Conservation (phyloP, 2,888 invertebrate genomes). For the Cephus rjabovi region DNA sequence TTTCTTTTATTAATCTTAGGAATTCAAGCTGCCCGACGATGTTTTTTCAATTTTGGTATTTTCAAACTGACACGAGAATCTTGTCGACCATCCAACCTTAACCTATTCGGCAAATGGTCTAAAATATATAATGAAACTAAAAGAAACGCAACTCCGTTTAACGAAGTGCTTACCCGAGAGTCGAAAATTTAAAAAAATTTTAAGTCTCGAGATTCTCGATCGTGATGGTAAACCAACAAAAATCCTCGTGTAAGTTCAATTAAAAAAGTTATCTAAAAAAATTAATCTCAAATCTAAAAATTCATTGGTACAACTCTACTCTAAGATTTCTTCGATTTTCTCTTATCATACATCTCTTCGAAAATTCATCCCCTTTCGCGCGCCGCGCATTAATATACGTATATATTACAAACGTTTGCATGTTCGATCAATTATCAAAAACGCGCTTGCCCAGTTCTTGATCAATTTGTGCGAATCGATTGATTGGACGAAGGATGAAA, state of each 20-base stretch:
- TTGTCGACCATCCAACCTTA: background rate
- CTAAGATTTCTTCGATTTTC: background rate
- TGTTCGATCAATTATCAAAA: background rate
- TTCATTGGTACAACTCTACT: background rate
- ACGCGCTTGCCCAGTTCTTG: background rate
- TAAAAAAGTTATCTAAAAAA: background rate
- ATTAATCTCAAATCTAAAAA: background rate
- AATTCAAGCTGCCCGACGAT: conserved; percentile 47
- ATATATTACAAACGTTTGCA: background rate
- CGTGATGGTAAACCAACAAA: background rate
- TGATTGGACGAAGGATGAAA: background rate
- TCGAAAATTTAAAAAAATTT: background rate
- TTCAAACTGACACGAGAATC: background rate
- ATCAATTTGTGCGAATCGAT: background rate
- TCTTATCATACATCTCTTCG: background rate
- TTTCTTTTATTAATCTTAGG: conserved; percentile 23
- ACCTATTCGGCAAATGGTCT: too few relatives aligned
- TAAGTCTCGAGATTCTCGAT: conserved; percentile 1
- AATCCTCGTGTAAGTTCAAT: background rate
- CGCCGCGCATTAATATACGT: background rate
- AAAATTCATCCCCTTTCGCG: background rate
- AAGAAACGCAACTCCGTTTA: conserved; percentile 3
- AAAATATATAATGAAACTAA: background rate
- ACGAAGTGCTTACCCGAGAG: background rate
- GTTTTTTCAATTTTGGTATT: conserved; percentile 3